Percentiles rank a stretch among this genome's conserved stretches.
phyloP scores from a whole-genome alignment of 2,797 vertebrate species.

The Philypnodon macrostomus region DNA sequence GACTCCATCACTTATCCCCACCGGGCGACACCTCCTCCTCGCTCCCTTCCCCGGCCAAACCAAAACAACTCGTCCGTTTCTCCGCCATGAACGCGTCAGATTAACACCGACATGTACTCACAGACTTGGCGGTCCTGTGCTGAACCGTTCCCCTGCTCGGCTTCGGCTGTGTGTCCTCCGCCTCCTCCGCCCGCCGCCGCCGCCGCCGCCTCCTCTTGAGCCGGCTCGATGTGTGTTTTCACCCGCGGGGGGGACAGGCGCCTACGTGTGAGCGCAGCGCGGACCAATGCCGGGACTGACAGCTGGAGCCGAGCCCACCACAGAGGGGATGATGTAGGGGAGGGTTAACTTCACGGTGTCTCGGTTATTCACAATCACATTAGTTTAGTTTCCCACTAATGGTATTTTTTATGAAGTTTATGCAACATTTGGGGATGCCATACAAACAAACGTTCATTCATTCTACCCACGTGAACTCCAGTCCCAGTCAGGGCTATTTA shows the following conservation, averaged over 20 bases:
- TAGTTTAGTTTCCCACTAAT: no score
- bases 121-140: slow-evolving; percentile 16
- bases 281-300: slow-evolving; percentile 69
- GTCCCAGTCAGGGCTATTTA: no score
- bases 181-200: no score
- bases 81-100: not conserved
- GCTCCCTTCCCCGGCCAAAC: slow-evolving; percentile 11
- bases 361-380: no score
- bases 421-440: no score
- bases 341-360: no score
- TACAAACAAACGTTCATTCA: no score
- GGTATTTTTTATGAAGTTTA: no score
- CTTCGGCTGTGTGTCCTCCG: not conserved
- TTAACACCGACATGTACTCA: slow-evolving; percentile 11
- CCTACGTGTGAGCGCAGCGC: slow-evolving; percentile 64
- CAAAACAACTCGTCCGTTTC: slow-evolving; percentile 29
- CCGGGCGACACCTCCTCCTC: slow-evolving; percentile 33
- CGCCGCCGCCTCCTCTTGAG: no score
- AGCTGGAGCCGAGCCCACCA: slow-evolving; percentile 59
- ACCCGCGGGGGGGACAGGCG: slow-evolving; percentile 31
- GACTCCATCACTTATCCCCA: slow-evolving; percentile 33
- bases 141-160: not conserved
- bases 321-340: slow-evolving; percentile 56
- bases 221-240: slow-evolving; percentile 40
- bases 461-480: no score